These are phyloP conservation scores for Cyanistes caeruleus DNA, from an alignment of 2,113 vertebrate species.

Conservation along the genomic window DNA sequence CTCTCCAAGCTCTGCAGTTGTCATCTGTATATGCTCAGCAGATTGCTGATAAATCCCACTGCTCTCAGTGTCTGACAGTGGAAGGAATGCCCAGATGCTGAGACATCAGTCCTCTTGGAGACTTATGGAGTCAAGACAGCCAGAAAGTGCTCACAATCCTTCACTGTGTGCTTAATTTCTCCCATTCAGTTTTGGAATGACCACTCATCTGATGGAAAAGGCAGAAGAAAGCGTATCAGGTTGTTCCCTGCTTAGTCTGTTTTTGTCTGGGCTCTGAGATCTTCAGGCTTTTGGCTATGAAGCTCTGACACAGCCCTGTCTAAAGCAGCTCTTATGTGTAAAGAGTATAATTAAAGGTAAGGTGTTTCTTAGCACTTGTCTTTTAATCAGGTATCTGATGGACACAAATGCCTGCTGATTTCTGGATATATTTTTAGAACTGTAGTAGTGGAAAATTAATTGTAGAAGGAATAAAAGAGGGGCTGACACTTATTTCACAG, in stretches of 20 bases:
- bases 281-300: background rate
- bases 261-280: background rate
- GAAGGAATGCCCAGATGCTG: conserved; percentile 32
- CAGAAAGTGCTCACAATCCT: background rate
- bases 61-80: conserved; percentile 12
- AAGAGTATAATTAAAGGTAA: background rate
- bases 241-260: background rate
- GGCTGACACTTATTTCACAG: background rate
- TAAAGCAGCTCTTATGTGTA: background rate
- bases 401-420: background rate
- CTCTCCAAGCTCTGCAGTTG: background rate
- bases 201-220: background rate
- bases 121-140: conserved; percentile 1
- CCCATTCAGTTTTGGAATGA: background rate
- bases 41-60: conserved; percentile 55
- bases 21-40: conserved; percentile 33
- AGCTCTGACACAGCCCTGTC: background rate
- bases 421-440: background rate
- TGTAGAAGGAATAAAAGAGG: background rate
- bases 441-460: background rate
- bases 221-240: background rate
- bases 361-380: background rate
- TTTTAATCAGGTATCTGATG: background rate
- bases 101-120: conserved; percentile 1
- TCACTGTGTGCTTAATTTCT: background rate